phyloP scores from a whole-genome alignment of 64 coral and sea anemone species.

The Dendrophyllia cribrosa region DNA sequence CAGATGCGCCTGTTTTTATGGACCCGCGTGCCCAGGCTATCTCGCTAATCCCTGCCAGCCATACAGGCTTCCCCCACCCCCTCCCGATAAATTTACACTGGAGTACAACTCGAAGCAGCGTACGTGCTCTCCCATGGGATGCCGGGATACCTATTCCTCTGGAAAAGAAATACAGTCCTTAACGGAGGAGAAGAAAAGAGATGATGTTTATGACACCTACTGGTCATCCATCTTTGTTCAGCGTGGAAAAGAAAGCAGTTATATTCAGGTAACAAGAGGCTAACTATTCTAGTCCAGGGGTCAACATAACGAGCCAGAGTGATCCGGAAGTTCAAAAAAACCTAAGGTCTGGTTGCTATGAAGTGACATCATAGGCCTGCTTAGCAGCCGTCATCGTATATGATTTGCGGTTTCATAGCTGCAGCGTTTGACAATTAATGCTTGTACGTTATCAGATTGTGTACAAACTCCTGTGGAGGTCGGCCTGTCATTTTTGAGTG shows the following conservation, averaged over 20 bases:
- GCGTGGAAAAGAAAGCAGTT: neutral
- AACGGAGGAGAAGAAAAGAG: conserved; percentile 5
- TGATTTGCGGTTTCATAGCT: too few relatives aligned
- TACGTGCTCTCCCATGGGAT: neutral
- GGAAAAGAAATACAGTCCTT: neutral
- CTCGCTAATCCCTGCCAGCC: conserved; percentile 22
- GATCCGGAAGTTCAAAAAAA: too few relatives aligned
- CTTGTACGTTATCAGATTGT: too few relatives aligned
- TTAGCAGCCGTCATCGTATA: too few relatives aligned
- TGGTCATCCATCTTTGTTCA: neutral
- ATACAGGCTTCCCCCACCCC: neutral
- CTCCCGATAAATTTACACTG: neutral
- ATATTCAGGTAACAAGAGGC: neutral
- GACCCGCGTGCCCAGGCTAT: conserved; percentile 14
- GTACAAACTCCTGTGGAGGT: too few relatives aligned
- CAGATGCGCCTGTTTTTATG: conserved; percentile 33
- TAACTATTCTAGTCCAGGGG: neutral
- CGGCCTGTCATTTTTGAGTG: too few relatives aligned
- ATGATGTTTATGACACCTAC: neutral
- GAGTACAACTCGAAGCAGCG: neutral
- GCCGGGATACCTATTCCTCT: neutral
- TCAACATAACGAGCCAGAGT: too few relatives aligned
- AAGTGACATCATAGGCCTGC: too few relatives aligned
- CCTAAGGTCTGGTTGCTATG: too few relatives aligned
- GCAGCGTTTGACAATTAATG: too few relatives aligned